Evolutionary conservation across 1,140 invertebrate genomes (phyloP), one percentile per base, ranked within the genome.

Genomic region (Heliconius hewitsoni): DNA sequence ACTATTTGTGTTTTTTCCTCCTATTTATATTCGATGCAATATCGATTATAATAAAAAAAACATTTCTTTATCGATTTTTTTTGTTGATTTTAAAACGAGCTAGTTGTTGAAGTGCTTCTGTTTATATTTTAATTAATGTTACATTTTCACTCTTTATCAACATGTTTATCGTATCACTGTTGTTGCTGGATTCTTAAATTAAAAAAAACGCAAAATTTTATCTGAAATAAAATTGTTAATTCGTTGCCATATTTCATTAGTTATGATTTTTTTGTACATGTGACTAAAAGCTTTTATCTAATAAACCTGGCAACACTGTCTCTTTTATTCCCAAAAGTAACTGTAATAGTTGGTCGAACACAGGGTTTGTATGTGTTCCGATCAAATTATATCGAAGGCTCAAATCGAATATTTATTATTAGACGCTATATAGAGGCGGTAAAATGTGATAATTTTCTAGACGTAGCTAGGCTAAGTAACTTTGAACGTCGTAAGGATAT

Each of bases 381-480:
- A 76, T 80, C 60, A 52, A 37, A 74, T 37, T 42, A 73, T 76
- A 74, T 72, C 79, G 74, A 76, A 80, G 71, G 79, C 79, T 80
- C 79, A 80, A 80, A 80, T 66, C 52, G 50, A 76, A 72, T 76
- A 80, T 80, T 80, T 60, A 79, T 76, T 37, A 70, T 39, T 66
- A 74, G 77, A 52, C 57, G 73, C 55, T 73, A 74, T 50, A 70
- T 78, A 78, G 77, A 78, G 72, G 57, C 77, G 60, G 73, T 80
- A 16, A 80, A 76, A 80, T 80, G 79, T 80, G 79, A 80, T 80
- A 80, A 80, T 73, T 73, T 34, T 46, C 3, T 74, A 70, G 55
- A 66, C 60, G 23, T 79, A 79, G 30, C n/a, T 74, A 79, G 39
- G 42, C 71, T 74, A 73, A 37, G 74, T 76, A 42, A 60, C 60